Conservation (phyloP, 2,113 vertebrate species). For the Myrmophylax atrothorax region DNA sequence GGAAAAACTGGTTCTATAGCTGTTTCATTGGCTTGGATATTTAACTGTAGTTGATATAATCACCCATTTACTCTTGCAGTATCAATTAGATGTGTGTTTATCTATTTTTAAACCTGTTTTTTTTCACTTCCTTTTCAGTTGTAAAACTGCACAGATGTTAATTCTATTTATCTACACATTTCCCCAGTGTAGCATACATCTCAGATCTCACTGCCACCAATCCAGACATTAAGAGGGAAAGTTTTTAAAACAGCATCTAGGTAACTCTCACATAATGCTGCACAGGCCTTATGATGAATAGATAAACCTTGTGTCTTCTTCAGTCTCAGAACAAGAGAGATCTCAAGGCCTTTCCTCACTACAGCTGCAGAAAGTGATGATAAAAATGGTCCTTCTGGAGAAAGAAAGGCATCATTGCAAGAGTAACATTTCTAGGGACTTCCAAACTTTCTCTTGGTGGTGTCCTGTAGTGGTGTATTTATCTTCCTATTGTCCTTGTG, state of each 20-base stretch:
- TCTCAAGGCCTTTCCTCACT: neutral
- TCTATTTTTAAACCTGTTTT: neutral
- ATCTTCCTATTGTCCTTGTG: too few species aligned
- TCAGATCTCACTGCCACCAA: neutral
- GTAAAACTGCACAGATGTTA: neutral
- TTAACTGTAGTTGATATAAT: neutral
- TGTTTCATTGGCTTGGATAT: neutral
- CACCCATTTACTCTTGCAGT: neutral
- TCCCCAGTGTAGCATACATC: neutral
- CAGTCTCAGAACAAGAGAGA: neutral
- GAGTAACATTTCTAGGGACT: neutral
- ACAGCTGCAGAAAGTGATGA: neutral
- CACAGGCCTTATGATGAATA: neutral
- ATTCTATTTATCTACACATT: neutral
- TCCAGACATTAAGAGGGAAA: neutral
- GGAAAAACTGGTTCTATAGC: neutral
- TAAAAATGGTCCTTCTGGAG: neutral
- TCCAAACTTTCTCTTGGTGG: neutral
- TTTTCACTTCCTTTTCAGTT: neutral
- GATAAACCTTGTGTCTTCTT: neutral
- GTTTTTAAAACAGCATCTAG: neutral
- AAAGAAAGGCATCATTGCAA: neutral
- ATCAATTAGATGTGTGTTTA: neutral
- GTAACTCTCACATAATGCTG: neutral
- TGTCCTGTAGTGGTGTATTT: neutral